Conservation (phyloP, 2,888 invertebrate species). For the Myathropa florea region DNA sequence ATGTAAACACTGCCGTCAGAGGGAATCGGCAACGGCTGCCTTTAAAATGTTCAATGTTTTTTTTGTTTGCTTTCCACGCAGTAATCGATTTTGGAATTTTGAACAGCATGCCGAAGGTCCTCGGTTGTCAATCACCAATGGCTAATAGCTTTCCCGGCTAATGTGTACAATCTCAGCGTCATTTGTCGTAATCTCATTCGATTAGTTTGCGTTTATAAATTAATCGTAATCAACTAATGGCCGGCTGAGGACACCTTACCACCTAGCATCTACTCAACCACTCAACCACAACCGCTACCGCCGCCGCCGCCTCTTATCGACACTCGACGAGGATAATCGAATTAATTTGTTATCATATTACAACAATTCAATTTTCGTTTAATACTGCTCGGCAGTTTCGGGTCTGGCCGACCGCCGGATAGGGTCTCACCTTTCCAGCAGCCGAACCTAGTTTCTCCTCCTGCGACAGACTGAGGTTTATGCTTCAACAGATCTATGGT, state of each 20-base stretch:
- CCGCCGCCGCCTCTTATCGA: neutral
- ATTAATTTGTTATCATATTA: conserved; percentile 47
- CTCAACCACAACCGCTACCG: neutral
- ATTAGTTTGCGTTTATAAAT: conserved; percentile 43
- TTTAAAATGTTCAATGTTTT: neutral
- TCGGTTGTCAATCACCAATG: neutral
- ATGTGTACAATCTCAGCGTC: conserved; percentile 3
- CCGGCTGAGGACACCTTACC: neutral
- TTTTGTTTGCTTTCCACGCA: neutral
- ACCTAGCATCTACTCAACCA: neutral
- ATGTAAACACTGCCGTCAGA: conserved; percentile 49
- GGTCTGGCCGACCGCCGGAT: neutral
- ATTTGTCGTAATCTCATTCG: conserved; percentile 32
- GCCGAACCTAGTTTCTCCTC: conserved; percentile 14
- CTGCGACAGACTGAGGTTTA: neutral
- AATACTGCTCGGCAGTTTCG: neutral
- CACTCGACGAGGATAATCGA: conserved; percentile 35
- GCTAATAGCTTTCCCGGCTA: neutral
- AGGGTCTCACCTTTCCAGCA: conserved; percentile 6
- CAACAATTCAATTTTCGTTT: conserved; percentile 46
- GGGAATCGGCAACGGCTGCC: neutral
- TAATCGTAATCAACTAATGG: conserved; percentile 45
- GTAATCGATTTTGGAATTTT: neutral
- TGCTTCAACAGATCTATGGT: neutral
- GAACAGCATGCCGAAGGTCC: neutral